These are phyloP conservation scores for Acutogordius australiensis DNA, from an alignment of 2,888 invertebrate species.

Conservation along the genomic window DNA sequence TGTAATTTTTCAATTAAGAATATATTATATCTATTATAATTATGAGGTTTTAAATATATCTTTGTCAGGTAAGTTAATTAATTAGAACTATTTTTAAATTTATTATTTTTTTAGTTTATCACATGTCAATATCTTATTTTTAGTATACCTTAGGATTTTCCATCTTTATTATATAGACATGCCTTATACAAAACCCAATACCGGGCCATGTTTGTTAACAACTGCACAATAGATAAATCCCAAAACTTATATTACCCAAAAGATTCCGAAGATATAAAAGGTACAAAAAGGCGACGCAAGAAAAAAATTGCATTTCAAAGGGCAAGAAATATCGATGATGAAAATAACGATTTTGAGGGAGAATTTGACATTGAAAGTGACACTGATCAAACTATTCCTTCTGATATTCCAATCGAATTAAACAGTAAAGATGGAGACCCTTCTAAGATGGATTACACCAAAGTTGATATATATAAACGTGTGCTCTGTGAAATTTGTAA, in stretches of 20 bases:
- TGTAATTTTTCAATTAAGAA: no score
- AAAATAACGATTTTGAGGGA: not conserved
- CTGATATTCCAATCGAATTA: slow-evolving; percentile 17
- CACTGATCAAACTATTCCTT: not conserved
- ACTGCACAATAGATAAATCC: slow-evolving; percentile 26
- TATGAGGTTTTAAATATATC: no score
- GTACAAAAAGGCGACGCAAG: not conserved
- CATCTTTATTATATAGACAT: slow-evolving; percentile 23
- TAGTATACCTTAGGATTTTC: slow-evolving; percentile 1
- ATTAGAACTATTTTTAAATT: no score
- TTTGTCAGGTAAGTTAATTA: no score
- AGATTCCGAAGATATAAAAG: not conserved
- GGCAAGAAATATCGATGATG: not conserved
- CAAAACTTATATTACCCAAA: slow-evolving; percentile 19
- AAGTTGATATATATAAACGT: slow-evolving; percentile 28
- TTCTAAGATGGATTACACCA: slow-evolving; percentile 17
- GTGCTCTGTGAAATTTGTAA: slow-evolving; percentile 29
- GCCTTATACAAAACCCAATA: slow-evolving; percentile 30
- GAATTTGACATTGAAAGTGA: not conserved
- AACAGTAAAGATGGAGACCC: slow-evolving; percentile 18
- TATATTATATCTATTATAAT: no score
- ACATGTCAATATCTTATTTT: no score
- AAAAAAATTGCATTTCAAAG: not conserved
- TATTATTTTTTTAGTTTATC: no score
- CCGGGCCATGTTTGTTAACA: slow-evolving; percentile 33